Evolutionary conservation across 92 coral and sea anemone species (phyloP).

Genomic region (Isaurus tuberculatus): DNA sequence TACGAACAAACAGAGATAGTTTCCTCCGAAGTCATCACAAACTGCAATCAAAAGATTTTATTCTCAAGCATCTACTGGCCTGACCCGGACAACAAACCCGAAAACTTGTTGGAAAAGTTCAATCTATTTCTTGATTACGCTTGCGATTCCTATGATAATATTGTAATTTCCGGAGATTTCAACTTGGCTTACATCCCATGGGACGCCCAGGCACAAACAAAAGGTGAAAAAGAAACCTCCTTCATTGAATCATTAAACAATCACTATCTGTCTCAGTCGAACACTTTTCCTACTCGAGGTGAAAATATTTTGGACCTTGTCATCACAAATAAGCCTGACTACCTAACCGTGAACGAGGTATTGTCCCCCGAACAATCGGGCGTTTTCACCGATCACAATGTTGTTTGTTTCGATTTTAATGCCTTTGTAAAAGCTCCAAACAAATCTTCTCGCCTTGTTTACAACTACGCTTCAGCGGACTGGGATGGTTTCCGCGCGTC

Average conservation of each 20-base stretch:
- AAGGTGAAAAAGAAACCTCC: constrained; percentile 42
- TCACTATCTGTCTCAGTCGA: constrained; percentile 15
- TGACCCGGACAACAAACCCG: not conserved
- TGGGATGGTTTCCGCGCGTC: not conserved
- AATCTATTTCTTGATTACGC: constrained; percentile 28
- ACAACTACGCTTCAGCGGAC: not conserved
- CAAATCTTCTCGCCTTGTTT: not conserved
- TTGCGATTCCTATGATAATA: constrained; percentile 20
- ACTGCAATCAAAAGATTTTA: not conserved
- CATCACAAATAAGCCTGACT: constrained; percentile 40
- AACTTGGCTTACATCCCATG: constrained; percentile 46
- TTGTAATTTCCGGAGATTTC: constrained; percentile 31
- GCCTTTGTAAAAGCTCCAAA: not conserved
- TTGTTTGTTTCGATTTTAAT: not conserved
- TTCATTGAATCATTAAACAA: constrained; percentile 49
- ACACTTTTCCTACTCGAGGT: not conserved
- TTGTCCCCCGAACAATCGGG: constrained; percentile 30
- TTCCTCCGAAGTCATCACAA: not conserved
- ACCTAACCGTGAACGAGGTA: constrained; percentile 27
- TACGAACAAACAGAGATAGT: not conserved
- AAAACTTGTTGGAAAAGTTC: constrained; percentile 30
- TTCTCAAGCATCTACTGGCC: not conserved
- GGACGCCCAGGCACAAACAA: constrained; percentile 16
- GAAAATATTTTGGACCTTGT: constrained; percentile 25
- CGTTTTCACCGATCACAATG: constrained; percentile 40